phyloP scores from a whole-genome alignment of 2,888 invertebrate genomes.

The Mythimna pallens region DNA sequence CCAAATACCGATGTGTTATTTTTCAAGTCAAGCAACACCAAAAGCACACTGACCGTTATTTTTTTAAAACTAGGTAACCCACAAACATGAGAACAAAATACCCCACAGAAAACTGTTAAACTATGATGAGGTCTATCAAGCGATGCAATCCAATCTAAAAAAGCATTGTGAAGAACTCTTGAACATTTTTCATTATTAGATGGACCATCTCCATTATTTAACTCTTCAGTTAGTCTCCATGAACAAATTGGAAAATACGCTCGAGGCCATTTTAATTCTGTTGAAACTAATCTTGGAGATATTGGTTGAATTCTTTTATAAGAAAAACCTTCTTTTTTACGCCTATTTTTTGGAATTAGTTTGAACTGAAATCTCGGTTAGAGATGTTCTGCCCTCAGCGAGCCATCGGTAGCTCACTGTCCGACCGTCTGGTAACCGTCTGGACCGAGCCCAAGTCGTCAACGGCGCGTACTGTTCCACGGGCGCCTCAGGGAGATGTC shows the following conservation, averaged over 20 bases:
- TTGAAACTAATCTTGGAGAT: constrained; percentile 45
- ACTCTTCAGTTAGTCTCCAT: constrained; percentile 33
- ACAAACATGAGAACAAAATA: constrained; percentile 12
- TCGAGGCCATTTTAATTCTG: constrained; percentile 56
- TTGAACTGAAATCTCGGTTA: neutral
- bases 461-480: no score
- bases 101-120: constrained; percentile 26
- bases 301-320: constrained; percentile 31
- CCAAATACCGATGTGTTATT: neutral
- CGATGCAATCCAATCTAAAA: constrained; percentile 38
- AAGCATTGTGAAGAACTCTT: constrained; percentile 48
- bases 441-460: no score
- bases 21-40: neutral
- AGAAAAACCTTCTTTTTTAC: neutral
- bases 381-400: neutral
- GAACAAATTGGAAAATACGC: constrained; percentile 62
- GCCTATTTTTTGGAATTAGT: constrained; percentile 13
- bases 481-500: no score
- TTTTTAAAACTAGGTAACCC: neutral
- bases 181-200: constrained; percentile 54
- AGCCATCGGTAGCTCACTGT: no score
- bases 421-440: no score
- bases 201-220: constrained; percentile 48
- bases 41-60: neutral
- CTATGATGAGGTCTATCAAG: constrained; percentile 38